These are phyloP conservation scores for Amazona vittata DNA, from an alignment of 2,113 vertebrate genomes.

Conservation along the genomic window DNA sequence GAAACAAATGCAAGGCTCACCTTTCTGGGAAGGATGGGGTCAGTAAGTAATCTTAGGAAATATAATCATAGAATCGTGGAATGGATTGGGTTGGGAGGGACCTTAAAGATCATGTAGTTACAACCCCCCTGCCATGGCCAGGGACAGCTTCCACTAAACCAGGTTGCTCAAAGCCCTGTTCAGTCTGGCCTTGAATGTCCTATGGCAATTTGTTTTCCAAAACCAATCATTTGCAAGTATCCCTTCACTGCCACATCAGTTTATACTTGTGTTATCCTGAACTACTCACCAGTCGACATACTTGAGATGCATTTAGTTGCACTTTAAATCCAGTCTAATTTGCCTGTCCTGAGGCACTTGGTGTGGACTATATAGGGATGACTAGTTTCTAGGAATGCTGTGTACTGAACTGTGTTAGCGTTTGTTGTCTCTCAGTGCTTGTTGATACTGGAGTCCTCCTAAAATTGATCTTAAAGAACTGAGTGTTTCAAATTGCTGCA, in stretches of 20 bases:
- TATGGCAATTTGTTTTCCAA: not conserved
- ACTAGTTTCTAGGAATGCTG: not conserved
- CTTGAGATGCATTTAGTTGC: not conserved
- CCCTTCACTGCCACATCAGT: not conserved
- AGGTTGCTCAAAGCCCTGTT: not conserved
- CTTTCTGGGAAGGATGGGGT: not conserved
- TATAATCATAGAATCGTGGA: not conserved
- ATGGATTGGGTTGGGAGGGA: not conserved
- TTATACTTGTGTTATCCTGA: not conserved
- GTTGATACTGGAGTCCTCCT: not conserved
- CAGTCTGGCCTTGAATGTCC: not conserved
- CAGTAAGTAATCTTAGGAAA: not conserved
- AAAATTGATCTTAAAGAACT: not conserved
- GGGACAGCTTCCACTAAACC: not conserved
- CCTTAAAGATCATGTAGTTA: not conserved
- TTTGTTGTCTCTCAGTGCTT: not conserved
- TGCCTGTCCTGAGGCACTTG: not conserved
- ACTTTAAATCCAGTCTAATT: not conserved
- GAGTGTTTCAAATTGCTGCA: not conserved
- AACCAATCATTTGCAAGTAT: not conserved
- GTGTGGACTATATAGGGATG: not conserved
- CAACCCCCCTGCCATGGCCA: not conserved
- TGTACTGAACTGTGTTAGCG: fast-evolving
- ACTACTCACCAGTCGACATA: not conserved
- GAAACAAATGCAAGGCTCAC: not conserved